Evolutionary conservation across 2,888 invertebrate species (phyloP), one percentile per base, ranked within the genome.

Genomic region (Acrobasis repandana): DNA sequence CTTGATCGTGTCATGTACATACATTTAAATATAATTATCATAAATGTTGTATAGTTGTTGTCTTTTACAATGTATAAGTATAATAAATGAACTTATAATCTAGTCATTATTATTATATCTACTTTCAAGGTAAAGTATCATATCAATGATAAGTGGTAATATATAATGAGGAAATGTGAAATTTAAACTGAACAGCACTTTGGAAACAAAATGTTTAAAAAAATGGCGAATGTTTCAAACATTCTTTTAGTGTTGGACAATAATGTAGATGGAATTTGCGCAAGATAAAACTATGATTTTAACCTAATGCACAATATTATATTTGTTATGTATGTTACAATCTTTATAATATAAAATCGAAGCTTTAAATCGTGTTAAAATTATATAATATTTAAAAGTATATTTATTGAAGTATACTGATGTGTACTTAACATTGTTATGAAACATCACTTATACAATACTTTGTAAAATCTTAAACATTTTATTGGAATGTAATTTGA

Each of bases 341-440:
- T 77, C 76, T 77, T 82, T 83, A 68, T 90, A 89, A 87, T 84
- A 81, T 81, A 79, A 86, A 88, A 88, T 83, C 73, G 75, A 88
- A 90, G 90, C 90, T 90, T 90, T 90, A 90, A 90, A 88, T 90
- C 89, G 89, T 85, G 76, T 85, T 85, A 83, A 82, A 86, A 63
- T 62, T 62, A 65, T 63, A 61, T 63, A 59, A 52, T 65, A 67
- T 61, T 49, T 62, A 58, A 58, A 65, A 63, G 49, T 54, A 61
- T 61, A 65, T 63, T 63, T 62, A 62, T 67, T 65, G 62, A 58
- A 63, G 61, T 67, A 57, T 67, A 67, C 61, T 65, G 63, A 63
- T 60, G 63, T 58, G 63, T 60, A 36, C 38, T n/a, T 57, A 33
- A 34, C 36, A 34, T 28, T 58, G 58, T 58, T 58, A 58, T 34